These are phyloP conservation scores for Cepaea hortensis DNA, from an alignment of 2,888 invertebrate species.

Conservation along the genomic window DNA sequence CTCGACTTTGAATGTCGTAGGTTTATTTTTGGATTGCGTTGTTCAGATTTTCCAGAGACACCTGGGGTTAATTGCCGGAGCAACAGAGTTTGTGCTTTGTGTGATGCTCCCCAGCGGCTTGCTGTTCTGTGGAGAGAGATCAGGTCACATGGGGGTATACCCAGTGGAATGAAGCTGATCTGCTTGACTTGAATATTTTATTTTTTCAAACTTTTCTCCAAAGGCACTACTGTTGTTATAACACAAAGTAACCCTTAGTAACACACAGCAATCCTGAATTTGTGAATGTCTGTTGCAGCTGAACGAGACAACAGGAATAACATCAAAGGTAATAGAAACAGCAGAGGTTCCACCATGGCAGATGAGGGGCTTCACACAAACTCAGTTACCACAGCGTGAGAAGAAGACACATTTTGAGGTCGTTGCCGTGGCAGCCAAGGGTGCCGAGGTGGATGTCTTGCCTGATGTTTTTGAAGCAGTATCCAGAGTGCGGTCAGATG, in stretches of 20 bases:
- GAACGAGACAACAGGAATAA: conserved; percentile 71
- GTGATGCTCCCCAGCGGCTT: too few relatives aligned
- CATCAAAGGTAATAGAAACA: conserved; percentile 66
- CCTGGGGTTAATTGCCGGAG: too few relatives aligned
- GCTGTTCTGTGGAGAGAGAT: too few relatives aligned
- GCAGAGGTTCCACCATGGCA: conserved; percentile 65
- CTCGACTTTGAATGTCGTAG: too few relatives aligned
- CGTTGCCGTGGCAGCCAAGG: conserved; percentile 63
- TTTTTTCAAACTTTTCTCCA: too few relatives aligned
- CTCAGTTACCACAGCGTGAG: conserved; percentile 63
- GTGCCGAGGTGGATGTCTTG: conserved; percentile 54
- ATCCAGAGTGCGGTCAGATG: conserved; percentile 60
- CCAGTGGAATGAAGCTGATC: too few relatives aligned
- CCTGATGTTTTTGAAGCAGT: conserved; percentile 46
- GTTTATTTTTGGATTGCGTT: too few relatives aligned
- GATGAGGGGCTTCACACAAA: conserved; percentile 72
- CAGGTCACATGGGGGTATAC: too few relatives aligned
- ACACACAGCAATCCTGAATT: neutral
- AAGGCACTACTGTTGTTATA: too few relatives aligned
- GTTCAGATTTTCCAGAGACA: too few relatives aligned
- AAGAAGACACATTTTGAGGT: conserved; percentile 58
- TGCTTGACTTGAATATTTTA: too few relatives aligned
- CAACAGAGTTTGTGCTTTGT: too few relatives aligned
- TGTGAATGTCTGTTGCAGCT: conserved; percentile 56
- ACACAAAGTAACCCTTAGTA: neutral